Conservation (phyloP, 92 coral and sea anemone species). For the Heliopora coerulea region DNA sequence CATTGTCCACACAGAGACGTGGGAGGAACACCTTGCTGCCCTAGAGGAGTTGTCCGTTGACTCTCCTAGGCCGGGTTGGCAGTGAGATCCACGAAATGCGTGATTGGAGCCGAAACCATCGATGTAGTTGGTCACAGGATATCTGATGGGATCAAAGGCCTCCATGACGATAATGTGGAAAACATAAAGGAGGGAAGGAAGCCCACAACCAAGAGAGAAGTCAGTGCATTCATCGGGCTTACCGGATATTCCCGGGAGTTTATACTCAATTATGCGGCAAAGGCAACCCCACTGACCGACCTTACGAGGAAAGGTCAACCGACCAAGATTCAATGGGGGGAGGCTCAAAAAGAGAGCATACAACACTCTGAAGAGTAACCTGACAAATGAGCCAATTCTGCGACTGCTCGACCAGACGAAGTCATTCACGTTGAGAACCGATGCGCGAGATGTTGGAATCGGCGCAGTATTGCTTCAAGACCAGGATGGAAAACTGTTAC, state of each 20-base stretch:
- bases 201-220: slow-evolving; percentile 39
- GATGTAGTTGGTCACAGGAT: too few species aligned
- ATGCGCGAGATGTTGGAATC: too few species aligned
- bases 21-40: slow-evolving; percentile 30
- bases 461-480: too few species aligned
- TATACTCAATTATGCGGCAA: slow-evolving; percentile 33
- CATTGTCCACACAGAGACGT: slow-evolving; percentile 48
- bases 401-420: too few species aligned
- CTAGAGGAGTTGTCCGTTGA: slow-evolving; percentile 2
- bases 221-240: slow-evolving; percentile 38
- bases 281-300: slow-evolving; percentile 45
- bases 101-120: slow-evolving; percentile 42
- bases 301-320: slow-evolving; percentile 7
- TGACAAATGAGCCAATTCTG: too few species aligned
- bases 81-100: slow-evolving; percentile 36
- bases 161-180: too few species aligned
- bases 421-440: too few species aligned
- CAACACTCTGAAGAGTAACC: too few species aligned
- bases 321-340: too few species aligned
- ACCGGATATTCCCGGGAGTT: slow-evolving; percentile 37
- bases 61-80: slow-evolving; percentile 24
- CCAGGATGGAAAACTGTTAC: too few species aligned
- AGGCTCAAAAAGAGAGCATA: too few species aligned
- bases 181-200: too few species aligned
- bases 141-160: slow-evolving; percentile 15